Conservation (phyloP, 1,140 invertebrate species). For the Macrobrachium nipponense region DNA sequence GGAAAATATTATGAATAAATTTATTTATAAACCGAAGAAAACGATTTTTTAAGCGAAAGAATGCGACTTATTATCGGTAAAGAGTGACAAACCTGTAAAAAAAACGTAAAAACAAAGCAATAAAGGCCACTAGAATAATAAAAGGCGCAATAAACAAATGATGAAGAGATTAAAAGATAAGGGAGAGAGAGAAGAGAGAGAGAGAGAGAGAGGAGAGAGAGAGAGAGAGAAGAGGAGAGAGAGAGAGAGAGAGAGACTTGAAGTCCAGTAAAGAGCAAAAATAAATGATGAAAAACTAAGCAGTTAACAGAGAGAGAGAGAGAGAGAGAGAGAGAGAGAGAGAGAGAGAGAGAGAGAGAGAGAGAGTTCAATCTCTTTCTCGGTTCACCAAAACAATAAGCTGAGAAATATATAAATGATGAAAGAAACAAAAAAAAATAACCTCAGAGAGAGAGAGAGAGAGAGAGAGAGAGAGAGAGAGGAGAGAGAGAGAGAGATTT, state of each 20-base stretch:
- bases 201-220: constrained; percentile 9
- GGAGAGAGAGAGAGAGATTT: neutral
- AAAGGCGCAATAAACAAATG: neutral
- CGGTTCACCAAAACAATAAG: no score
- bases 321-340: neutral
- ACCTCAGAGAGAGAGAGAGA: neutral
- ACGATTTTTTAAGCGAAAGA: no score
- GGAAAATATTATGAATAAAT: no score
- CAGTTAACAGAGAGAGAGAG: no score
- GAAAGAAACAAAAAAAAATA: neutral
- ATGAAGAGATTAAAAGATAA: neutral
- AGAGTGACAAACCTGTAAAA: no score
- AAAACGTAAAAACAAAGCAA: no score
- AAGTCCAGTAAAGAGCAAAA: no score
- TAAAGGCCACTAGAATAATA: no score
- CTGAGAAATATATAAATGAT: neutral
- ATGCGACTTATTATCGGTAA: no score
- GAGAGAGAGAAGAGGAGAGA: neutral
- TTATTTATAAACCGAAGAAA: no score
- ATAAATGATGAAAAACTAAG: no score
- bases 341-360: constrained; percentile 24
- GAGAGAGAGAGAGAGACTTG: neutral
- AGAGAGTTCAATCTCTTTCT: neutral
- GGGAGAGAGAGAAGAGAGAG: constrained; percentile 2
- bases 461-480: constrained; percentile 28